phyloP scores from a whole-genome alignment of 2,797 vertebrate genomes.

The Stomatorhinus walkeri region DNA sequence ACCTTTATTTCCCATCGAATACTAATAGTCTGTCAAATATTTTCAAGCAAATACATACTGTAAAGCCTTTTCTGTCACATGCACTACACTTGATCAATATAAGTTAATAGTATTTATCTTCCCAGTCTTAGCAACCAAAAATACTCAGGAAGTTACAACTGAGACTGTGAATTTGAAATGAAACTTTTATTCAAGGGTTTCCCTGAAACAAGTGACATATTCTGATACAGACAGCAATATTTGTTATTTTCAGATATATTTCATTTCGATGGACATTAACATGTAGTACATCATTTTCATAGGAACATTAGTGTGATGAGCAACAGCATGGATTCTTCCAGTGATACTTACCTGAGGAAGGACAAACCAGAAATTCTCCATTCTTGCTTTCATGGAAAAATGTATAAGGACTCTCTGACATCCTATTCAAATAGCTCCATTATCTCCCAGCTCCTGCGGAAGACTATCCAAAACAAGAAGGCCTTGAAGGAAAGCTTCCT shows the following conservation, averaged over 20 bases:
- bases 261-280: neutral
- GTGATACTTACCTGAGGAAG: conserved; percentile 33
- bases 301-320: conserved; percentile 39
- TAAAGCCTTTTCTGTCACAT: neutral
- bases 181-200: conserved; percentile 6
- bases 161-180: neutral
- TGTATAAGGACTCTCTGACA: conserved; percentile 19
- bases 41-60: neutral
- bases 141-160: neutral
- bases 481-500: conserved; percentile 33
- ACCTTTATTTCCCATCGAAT: neutral
- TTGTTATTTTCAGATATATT: neutral
- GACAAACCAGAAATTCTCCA: conserved; percentile 36
- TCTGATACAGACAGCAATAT: neutral
- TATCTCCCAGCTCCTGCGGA: conserved; percentile 41
- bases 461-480: conserved; percentile 28
- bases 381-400: conserved; percentile 33
- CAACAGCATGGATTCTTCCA: conserved; percentile 26
- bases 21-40: neutral
- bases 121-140: neutral
- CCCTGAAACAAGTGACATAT: neutral
- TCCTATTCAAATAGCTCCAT: conserved; percentile 27
- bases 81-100: neutral
- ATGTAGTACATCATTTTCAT: neutral
- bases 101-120: neutral